Conservation (phyloP, 1,140 invertebrate species). For the Caenorhabditis brenneri region DNA sequence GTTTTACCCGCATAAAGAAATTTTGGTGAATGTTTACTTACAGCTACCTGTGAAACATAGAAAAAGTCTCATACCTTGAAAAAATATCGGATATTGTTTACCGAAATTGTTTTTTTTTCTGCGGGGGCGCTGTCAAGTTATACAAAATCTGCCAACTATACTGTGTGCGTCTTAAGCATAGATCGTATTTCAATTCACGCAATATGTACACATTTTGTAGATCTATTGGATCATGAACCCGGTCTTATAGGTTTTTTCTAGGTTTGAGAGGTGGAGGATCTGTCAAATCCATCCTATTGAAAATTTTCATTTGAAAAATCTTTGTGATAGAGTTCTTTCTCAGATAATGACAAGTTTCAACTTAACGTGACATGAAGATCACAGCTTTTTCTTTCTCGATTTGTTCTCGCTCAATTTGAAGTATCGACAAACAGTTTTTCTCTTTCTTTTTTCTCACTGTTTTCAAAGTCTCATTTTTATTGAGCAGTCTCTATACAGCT, state of each 20-base stretch:
- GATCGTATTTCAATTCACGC: conserved; percentile 35
- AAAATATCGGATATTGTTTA: too few species aligned
- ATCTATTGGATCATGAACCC: neutral
- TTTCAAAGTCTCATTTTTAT: neutral
- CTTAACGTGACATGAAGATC: neutral
- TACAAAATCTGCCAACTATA: neutral
- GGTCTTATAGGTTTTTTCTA: neutral
- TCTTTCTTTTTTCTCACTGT: neutral
- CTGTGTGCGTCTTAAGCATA: neutral
- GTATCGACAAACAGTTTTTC: conserved; percentile 36
- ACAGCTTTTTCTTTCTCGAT: neutral
- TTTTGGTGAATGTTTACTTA: too few species aligned
- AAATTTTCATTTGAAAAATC: too few species aligned
- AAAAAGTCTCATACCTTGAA: too few species aligned
- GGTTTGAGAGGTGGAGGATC: neutral
- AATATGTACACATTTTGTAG: neutral
- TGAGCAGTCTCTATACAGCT: neutral
- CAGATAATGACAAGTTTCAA: neutral
- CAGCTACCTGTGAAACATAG: neutral
- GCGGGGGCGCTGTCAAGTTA: neutral
- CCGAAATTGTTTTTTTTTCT: neutral
- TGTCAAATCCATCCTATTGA: neutral
- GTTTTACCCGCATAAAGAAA: too few species aligned
- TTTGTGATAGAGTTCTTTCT: too few species aligned
- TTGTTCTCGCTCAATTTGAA: neutral